These are phyloP conservation scores for Telenomus remus DNA, from an alignment of 1,140 invertebrate species.

Conservation along the genomic window DNA sequence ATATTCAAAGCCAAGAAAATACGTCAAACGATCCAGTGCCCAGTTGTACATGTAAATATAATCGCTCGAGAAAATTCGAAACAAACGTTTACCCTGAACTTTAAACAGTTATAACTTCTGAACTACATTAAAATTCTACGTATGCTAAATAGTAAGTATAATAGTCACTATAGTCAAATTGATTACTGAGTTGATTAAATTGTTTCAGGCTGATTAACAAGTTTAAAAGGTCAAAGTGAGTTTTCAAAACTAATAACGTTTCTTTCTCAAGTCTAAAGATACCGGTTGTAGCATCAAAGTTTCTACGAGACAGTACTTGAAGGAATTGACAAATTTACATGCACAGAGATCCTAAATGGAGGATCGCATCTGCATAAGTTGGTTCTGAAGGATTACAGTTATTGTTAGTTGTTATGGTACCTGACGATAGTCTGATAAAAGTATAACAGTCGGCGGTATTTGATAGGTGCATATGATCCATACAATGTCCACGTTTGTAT, in stretches of 20 bases:
- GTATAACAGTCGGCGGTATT: constrained; percentile 21
- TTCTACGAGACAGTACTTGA: constrained; percentile 12
- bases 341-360: constrained; percentile 32
- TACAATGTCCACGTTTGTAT: constrained; percentile 50
- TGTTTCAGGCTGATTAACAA: too few relatives aligned
- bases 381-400: constrained; percentile 19
- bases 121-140: constrained; percentile 16
- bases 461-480: constrained; percentile 50
- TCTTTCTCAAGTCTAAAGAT: neutral
- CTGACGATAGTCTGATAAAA: constrained; percentile 41
- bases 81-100: constrained; percentile 35
- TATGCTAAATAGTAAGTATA: neutral
- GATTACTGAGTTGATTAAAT: too few relatives aligned
- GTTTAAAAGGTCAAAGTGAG: too few relatives aligned
- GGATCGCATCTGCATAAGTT: constrained; percentile 24
- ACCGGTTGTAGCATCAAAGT: constrained; percentile 41
- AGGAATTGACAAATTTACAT: constrained; percentile 22
- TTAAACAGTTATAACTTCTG: constrained; percentile 27
- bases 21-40: constrained; percentile 32
- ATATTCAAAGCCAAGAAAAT: constrained; percentile 22
- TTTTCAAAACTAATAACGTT: neutral
- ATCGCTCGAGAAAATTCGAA: neutral
- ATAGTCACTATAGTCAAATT: too few relatives aligned
- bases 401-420: constrained; percentile 13
- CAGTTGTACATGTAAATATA: constrained; percentile 35